Base-by-base conservation (phyloP, 2,797 vertebrate genomes). In the Hipposideros larvatus region DNA sequence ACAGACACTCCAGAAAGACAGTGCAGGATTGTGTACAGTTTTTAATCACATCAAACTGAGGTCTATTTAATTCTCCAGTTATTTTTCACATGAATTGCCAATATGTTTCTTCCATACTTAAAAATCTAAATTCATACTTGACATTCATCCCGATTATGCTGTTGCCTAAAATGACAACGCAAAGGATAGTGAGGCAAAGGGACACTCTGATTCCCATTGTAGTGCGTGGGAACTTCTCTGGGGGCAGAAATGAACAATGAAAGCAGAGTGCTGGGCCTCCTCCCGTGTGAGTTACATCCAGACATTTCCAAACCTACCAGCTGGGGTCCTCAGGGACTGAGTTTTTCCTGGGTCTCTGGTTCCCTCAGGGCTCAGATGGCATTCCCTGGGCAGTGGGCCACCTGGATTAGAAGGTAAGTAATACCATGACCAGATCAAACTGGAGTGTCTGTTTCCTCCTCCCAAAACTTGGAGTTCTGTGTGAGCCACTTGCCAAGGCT, bases 261-360 rank as follows among this genome's bases (percentile, higher is more conserved):
- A 86, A 43, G 28, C 21, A 1, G 3, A 75, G 22, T 0, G 6
- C 71, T 6, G 0, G 53, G 59, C 46, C 37, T 61, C 46, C 66
- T 2, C 28, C 26, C 22, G 16, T 8, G 31, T 19, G 0, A 1
- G 26, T 55, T 16, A 53, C 16, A 46, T 26, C 15, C 21, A 48
- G 80, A 66, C 10, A 31, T 96, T 75, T 87, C 80, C 87, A 70
- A 57, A 75, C 59, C 71, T 28, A 75, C 94, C 87, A 96, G 94
- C 24, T 87, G 92, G 68, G 90, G 90, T 71, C 94, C 87, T 96
- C 95, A 61, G 92, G 87, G 63, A 90, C 94, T 66, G 22, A 41
- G 46, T 28, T 82, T 95, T 80, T 59, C 18, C 31, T 2, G n/a
- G 46, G 21, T 43, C 41, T 63, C 46, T 31, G 53, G 10, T 8